Conservation (phyloP, 2,888 invertebrate species). For the Drosophila fulvimacula region DNA sequence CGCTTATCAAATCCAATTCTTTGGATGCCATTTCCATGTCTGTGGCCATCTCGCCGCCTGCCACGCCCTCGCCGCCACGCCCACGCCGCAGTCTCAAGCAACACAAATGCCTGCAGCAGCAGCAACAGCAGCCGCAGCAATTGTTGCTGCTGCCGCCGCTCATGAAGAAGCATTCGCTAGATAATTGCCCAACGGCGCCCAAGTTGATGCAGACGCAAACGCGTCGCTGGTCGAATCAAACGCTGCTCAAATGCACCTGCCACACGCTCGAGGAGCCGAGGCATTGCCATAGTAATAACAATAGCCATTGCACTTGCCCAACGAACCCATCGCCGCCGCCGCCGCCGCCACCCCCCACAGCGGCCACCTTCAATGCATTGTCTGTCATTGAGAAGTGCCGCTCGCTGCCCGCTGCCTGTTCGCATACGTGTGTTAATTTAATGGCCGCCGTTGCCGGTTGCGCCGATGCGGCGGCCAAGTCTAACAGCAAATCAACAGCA, state of each 20-base stretch:
- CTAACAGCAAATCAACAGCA: conserved; percentile 44
- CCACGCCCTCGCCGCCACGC: conserved; percentile 78
- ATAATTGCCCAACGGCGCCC: conserved; percentile 53
- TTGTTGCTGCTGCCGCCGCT: conserved; percentile 46
- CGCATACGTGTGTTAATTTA: conserved; percentile 64
- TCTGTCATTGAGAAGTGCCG: conserved; percentile 70
- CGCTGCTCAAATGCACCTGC: conserved; percentile 74
- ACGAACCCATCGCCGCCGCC: conserved; percentile 21
- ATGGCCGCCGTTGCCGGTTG: conserved; percentile 43
- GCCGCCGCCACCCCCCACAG: not conserved
- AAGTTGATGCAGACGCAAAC: conserved; percentile 47
- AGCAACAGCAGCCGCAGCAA: conserved; percentile 15
- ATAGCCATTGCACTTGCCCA: conserved; percentile 50
- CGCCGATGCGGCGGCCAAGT: conserved; percentile 54
- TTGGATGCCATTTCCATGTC: conserved; percentile 83
- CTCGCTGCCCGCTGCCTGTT: conserved; percentile 57
- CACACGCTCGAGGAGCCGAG: conserved; percentile 38
- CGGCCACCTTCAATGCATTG: conserved; percentile 20
- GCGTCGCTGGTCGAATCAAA: conserved; percentile 81
- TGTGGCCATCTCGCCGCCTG: conserved; percentile 79
- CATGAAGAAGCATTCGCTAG: conserved; percentile 81
- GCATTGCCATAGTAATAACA: conserved; percentile 7
- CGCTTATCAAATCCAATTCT: conserved; percentile 83
- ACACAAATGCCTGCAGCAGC: conserved; percentile 71
- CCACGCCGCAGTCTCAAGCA: conserved; percentile 76